Evolutionary conservation across 2,113 vertebrate genomes (phyloP), one percentile per base, ranked within the genome.

Genomic region (Psettodes erumei): DNA sequence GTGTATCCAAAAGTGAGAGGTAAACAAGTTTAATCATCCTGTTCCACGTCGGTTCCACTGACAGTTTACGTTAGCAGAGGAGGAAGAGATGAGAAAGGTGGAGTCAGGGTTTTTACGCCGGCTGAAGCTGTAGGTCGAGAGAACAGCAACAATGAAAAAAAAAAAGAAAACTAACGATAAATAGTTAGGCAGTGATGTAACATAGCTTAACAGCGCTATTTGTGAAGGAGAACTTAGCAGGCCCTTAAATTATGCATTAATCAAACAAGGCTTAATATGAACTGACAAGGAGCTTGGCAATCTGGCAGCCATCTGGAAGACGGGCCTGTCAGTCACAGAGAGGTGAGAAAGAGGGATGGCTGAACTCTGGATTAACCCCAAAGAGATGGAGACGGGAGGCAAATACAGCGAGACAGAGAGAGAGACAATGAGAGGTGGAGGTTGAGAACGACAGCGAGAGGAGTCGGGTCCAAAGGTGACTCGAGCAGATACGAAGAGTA

Each of bases 221-320:
- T 88, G 84, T 69, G 66, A 67, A 70, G n/a, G 28, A 69, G 48
- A 91, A 86, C 64, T 88, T 88, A 88, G 89, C 77, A 1, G 79
- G 59, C 35, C 76, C 79, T 90, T 89, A 87, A 92, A 92, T 90
- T 84, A 88, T 89, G 77, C 87, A 91, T 89, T 89, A 83, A 92
- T 92, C 82, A 91, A 90, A 90, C 81, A 77, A 71, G 75, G 64
- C 63, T 85, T 88, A 89, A 93, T 90, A 75, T 73, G 81, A 91
- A 88, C 81, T 87, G 89, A 93, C 90, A 90, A 74, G 75, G 73
- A 86, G 77, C 75, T 77, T 75, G 71, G 81, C 83, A 91, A 88
- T 91, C 88, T 91, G 91, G 90, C 73, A 77, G 75, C 88, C 90
- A 93, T 90, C 88, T 92, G 89, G 92, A 91, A 89, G 79, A 89